phyloP scores from a whole-genome alignment of 2,888 invertebrate genomes.

The Drosophila vallismaia region DNA sequence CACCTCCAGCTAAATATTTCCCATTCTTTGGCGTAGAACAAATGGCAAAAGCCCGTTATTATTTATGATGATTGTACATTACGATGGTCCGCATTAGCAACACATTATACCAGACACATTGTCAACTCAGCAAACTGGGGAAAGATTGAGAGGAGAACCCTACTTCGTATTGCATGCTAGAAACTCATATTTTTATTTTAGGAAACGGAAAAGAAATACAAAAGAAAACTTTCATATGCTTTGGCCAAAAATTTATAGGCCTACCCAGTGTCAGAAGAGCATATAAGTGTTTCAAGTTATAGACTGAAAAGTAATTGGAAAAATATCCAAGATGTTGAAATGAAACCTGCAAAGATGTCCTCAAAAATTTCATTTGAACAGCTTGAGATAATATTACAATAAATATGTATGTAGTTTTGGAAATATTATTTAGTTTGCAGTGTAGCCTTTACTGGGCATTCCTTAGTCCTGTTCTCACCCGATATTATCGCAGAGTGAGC shows the following conservation, averaged over 20 bases:
- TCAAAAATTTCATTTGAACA: too few relatives aligned
- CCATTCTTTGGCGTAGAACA: slow-evolving; percentile 24
- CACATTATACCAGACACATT: slow-evolving; percentile 55
- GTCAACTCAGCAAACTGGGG: slow-evolving; percentile 30
- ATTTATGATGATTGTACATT: slow-evolving; percentile 76
- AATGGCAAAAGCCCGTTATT: slow-evolving; percentile 48
- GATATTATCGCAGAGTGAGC: slow-evolving; percentile 1
- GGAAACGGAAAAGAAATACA: not conserved
- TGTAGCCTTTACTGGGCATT: slow-evolving; percentile 9
- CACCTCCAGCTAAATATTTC: slow-evolving; percentile 34
- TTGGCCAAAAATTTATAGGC: slow-evolving; percentile 55
- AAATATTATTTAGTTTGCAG: not conserved
- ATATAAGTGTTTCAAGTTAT: not conserved
- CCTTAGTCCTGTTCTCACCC: slow-evolving; percentile 1
- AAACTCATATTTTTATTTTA: slow-evolving; percentile 66
- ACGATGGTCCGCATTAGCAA: slow-evolving; percentile 69
- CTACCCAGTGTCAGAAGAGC: not conserved
- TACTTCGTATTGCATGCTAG: slow-evolving; percentile 56
- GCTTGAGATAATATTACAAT: too few relatives aligned
- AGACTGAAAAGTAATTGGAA: not conserved
- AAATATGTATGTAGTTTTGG: too few relatives aligned
- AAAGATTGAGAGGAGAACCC: not conserved
- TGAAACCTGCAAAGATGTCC: too few relatives aligned
- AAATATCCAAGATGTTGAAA: not conserved
- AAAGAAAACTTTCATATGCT: slow-evolving; percentile 43